Evolutionary conservation across 2,888 invertebrate genomes (phyloP), one percentile per base, ranked within the genome.

Genomic region (Rhamnusium bicolor): DNA sequence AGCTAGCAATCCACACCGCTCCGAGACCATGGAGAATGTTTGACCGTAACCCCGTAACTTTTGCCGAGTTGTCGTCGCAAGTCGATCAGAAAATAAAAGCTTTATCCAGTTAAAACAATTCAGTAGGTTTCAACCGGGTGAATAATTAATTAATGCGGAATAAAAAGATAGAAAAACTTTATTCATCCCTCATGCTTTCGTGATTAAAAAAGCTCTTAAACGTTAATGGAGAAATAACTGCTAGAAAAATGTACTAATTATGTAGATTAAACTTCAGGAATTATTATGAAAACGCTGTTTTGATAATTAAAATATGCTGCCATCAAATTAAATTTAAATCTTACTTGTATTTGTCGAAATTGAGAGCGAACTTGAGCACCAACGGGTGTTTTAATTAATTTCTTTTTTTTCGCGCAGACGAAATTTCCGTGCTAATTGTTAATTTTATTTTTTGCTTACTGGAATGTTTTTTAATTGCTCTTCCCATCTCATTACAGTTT

Each of bases 171-270:
- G 54, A 21, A 24, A 54, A 54, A 54, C 24, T 24, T 54, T 24
- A 54, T 54, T 27, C 51, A 19, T 18, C 16, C 10, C 51, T 51
- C 51, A 51, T 51, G 51, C 18, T 16, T 51, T 51, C 16, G 51
- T 10, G 51, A 51, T 51, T 16, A 51, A 51, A 51, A 18, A 51
- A 51, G 51, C 51, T 51, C 18, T 19, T 51, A 19, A 51, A 51
- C 51, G 51, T 51, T 51, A 51, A 51, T 51, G 51, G 51, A 19
- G 18, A 18, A 51, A 19, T 51, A 51, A 51, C 16, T 19, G 51
- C 51, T 51, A 51, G 40, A 51, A 51, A 51, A 51, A 51, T 51
- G 24, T 14, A 21, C 54, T 24, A 54, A 54, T 54, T 54, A 54
- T 24, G 21, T 19, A 24, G 27, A 54, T 54, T 54, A 54, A 54